Base-by-base conservation (phyloP, 2,888 invertebrate genomes). In the Loripinus fragilis region DNA sequence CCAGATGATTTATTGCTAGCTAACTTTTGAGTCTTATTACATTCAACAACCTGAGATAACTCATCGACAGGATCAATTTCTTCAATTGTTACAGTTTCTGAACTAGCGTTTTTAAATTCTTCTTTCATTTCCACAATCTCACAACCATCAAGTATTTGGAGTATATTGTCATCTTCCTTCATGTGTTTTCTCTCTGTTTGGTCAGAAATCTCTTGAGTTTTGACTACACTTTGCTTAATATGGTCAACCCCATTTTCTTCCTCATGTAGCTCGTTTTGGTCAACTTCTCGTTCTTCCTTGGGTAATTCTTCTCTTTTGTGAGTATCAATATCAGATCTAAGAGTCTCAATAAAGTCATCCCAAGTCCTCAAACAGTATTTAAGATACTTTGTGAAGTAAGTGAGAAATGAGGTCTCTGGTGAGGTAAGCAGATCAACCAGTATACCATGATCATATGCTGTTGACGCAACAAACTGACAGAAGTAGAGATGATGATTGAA, bases 351-450 rank as follows among this genome's bases (percentile, higher is more conserved):
- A 74, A 89, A 89, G 23, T 69, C 17, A 5, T 60, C 30, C 91
- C 91, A 91, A 42, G 89, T 79, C 30, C n/a, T 42, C 5, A 74
- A 8, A 3, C 88, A 55, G 30, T 79, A 71, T 69, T 88, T 90
- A 28, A 91, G 82, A 72, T 89, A 90, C 20, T 77, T 71, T 3
- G 83, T 77, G 23, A 91, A 71, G 76, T 89, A 90, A 8, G 80
- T 50, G 1, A 91, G 84, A 73, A 89, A 91, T 67, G 86, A 86
- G 8, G 91, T 91, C 76, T 91, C 91, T 7, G 91, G 91, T n/a
- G 91, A 90, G 50, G 87, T 86, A 45, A 91, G 81, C 7, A 89
- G 80, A 83, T 91, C 91, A 20, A 91, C 71, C 3, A 91, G 65
- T 0, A 91, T 76, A 20, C 78, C 78, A 68, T 89, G 88, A 77